Evolutionary conservation across 2,888 invertebrate genomes (phyloP).

Genomic region (Oscheius myriophilus): DNA sequence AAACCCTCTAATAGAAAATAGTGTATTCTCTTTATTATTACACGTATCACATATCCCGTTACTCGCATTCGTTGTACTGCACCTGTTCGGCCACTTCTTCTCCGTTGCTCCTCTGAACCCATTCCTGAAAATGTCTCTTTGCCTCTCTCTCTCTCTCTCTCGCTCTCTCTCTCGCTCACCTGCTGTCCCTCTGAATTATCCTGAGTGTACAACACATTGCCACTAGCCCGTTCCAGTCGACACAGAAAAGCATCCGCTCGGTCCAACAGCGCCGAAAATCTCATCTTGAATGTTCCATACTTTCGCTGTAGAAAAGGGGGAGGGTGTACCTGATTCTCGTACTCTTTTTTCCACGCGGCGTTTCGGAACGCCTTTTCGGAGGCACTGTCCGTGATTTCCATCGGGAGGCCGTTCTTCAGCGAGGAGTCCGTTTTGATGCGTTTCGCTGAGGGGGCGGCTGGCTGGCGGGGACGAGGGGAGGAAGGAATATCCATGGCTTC

Average conservation of each 20-base stretch:
- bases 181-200: no score
- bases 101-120: no score
- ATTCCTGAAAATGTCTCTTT: no score
- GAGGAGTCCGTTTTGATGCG: not conserved
- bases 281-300: slow-evolving; percentile 16
- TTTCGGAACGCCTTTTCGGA: not conserved
- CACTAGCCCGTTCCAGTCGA: slow-evolving; percentile 32
- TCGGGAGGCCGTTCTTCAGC: not conserved
- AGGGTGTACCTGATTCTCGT: slow-evolving; percentile 33
- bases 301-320: not conserved
- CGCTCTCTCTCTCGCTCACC: no score
- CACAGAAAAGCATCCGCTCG: slow-evolving; percentile 39
- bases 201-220: not conserved
- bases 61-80: no score
- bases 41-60: no score
- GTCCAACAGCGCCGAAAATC: slow-evolving; percentile 41
- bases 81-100: no score
- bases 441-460: not conserved
- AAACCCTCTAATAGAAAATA: no score
- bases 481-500: not conserved
- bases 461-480: slow-evolving; percentile 1
- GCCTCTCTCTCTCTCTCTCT: no score
- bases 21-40: no score
- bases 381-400: not conserved
- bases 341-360: slow-evolving; percentile 28